A percentile compares a stretch with the other conserved stretches of the same genome.
Evolutionary conservation across 1,140 invertebrate genomes (phyloP).

Genomic region (Antheraea mylitta): DNA sequence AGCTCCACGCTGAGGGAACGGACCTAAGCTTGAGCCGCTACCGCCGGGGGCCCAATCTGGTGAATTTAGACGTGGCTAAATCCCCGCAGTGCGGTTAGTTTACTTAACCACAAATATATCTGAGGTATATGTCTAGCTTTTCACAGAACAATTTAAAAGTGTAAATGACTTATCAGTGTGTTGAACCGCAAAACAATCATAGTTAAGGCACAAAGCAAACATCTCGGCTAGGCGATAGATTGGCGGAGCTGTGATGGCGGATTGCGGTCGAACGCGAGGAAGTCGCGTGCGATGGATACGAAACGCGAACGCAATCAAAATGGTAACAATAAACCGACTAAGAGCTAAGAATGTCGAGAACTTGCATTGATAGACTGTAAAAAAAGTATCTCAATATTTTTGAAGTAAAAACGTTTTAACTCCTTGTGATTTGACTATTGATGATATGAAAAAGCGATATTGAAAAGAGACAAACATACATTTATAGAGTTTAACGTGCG

Average conservation of each 20-base stretch:
- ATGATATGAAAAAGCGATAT: too few relatives aligned
- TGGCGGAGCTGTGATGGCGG: constrained; percentile 29
- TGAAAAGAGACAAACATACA: too few relatives aligned
- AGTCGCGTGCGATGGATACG: constrained; percentile 54
- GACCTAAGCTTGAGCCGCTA: too few relatives aligned
- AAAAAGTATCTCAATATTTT: too few relatives aligned
- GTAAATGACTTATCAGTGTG: not conserved
- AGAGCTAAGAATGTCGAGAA: constrained; percentile 19
- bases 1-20: too few relatives aligned
- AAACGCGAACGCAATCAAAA: constrained; percentile 36
- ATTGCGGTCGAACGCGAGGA: constrained; percentile 45
- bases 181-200: constrained; percentile 34
- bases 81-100: too few relatives aligned
- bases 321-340: constrained; percentile 14
- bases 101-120: not conserved
- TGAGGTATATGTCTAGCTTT: not conserved
- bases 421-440: too few relatives aligned
- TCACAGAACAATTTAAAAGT: not conserved
- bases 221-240: constrained; percentile 15
- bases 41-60: too few relatives aligned
- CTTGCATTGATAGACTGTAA: too few relatives aligned
- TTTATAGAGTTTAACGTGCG: too few relatives aligned
- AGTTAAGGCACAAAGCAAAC: constrained; percentile 40
- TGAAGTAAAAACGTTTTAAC: too few relatives aligned
- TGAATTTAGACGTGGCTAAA: too few relatives aligned